Conservation (phyloP, 2,888 invertebrate genomes). For the Ennomos quercinarius region DNA sequence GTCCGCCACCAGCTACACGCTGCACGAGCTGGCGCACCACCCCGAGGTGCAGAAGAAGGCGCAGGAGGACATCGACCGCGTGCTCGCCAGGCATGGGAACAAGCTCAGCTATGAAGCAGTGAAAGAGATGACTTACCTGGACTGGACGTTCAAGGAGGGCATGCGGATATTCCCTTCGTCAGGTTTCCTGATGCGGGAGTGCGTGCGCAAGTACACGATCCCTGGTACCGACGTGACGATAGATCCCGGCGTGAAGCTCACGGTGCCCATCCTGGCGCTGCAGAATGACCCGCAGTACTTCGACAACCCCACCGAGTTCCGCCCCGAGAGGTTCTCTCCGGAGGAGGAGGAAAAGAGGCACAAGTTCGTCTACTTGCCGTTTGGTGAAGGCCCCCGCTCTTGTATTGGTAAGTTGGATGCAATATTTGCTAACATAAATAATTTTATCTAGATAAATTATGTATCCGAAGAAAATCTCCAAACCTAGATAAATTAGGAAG, state of each 20-base stretch:
- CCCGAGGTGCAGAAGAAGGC: slow-evolving; percentile 59
- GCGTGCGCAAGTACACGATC: slow-evolving; percentile 50
- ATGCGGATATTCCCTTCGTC: slow-evolving; percentile 64
- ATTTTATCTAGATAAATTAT: no score
- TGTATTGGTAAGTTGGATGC: slow-evolving; percentile 61
- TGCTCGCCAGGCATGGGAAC: slow-evolving; percentile 52
- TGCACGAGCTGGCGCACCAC: slow-evolving; percentile 66
- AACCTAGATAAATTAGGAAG: no score
- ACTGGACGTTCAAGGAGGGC: slow-evolving; percentile 63
- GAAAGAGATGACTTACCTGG: slow-evolving; percentile 66
- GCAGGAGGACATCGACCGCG: slow-evolving; percentile 60
- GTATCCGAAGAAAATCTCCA: no score
- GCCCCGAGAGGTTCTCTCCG: slow-evolving; percentile 63
- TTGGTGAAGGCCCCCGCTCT: slow-evolving; percentile 67
- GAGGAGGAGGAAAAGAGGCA: slow-evolving; percentile 47
- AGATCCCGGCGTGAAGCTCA: slow-evolving; percentile 46
- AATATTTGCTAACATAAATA: no score
- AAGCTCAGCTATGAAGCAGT: slow-evolving; percentile 64
- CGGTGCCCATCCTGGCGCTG: slow-evolving; percentile 42
- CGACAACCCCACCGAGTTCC: slow-evolving; percentile 56
- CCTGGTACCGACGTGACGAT: slow-evolving; percentile 54
- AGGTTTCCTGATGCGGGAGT: slow-evolving; percentile 52
- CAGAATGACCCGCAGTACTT: slow-evolving; percentile 67
- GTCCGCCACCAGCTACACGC: slow-evolving; percentile 66
- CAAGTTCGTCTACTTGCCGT: slow-evolving; percentile 65